These are phyloP conservation scores for Rhyacichthys aspro DNA, from an alignment of 2,797 vertebrate genomes.

Conservation along the genomic window DNA sequence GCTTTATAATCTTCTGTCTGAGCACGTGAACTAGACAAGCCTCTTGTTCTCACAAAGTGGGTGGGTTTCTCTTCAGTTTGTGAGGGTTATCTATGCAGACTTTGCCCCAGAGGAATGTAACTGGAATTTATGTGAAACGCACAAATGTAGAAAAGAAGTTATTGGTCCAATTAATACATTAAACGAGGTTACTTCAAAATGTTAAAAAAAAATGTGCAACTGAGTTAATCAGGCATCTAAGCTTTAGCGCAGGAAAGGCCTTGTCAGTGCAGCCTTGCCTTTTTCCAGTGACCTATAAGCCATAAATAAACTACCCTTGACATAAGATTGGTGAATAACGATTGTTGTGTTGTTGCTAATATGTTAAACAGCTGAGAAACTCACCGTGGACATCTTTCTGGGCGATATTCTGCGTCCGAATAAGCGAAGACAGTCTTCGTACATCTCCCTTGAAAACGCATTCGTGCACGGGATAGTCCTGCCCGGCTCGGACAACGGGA, in stretches of 20 bases:
- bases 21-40: slow-evolving; percentile 10
- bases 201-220: no score
- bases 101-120: slow-evolving; percentile 13
- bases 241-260: slow-evolving; percentile 27
- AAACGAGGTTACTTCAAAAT: no score
- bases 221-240: no score
- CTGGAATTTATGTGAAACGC: no score
- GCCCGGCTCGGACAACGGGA: slow-evolving; percentile 69
- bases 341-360: neutral
- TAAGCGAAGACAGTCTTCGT: slow-evolving; percentile 91
- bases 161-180: no score
- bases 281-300: slow-evolving; percentile 22
- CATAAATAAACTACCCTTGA: slow-evolving; percentile 20
- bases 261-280: slow-evolving; percentile 42
- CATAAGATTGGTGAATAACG: slow-evolving; percentile 6
- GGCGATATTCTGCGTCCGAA: slow-evolving; percentile 94
- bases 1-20: slow-evolving; percentile 16
- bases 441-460: slow-evolving; percentile 96
- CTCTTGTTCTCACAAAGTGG: slow-evolving; percentile 14
- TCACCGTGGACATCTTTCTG: slow-evolving; percentile 97
- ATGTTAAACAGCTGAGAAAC: slow-evolving; percentile 43
- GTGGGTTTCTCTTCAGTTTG: slow-evolving; percentile 27
- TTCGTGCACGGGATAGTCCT: slow-evolving; percentile 93
- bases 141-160: no score
- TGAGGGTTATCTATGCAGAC: slow-evolving; percentile 33